Conservation (phyloP, 2,797 vertebrate species). For the Steatocranus sp. region DNA sequence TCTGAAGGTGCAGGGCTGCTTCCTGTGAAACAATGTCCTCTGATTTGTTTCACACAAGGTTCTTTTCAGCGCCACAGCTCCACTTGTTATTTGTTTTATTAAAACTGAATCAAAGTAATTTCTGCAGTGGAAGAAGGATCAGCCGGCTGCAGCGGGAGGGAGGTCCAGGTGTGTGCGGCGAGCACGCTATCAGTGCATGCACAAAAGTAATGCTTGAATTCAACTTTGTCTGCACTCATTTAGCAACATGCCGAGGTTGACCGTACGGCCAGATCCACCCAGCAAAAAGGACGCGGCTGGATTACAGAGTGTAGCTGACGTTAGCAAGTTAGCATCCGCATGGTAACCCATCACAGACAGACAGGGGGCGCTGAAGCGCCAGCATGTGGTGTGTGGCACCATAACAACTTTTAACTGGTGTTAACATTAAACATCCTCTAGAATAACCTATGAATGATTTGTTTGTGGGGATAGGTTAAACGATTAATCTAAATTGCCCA, state of each 20-base stretch:
- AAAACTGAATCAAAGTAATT: neutral
- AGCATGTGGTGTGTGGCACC: neutral
- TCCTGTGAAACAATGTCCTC: neutral
- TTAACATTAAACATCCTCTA: neutral
- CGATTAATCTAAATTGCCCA: neutral
- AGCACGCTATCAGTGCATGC: accelerated
- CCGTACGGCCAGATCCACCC: accelerated
- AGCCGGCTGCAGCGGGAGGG: neutral
- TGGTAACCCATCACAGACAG: neutral
- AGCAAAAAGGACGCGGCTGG: neutral
- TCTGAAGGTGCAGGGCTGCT: neutral
- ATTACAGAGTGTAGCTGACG: neutral
- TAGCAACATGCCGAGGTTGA: accelerated
- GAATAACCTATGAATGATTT: neutral
- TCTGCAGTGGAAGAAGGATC: neutral
- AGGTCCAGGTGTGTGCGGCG: neutral
- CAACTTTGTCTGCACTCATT: neutral
- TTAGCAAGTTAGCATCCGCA: neutral
- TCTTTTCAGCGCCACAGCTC: neutral
- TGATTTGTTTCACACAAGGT: neutral
- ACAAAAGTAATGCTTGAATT: accelerated
- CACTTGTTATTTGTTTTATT: neutral
- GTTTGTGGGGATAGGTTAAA: neutral
- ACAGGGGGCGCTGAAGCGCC: neutral
- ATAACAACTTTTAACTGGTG: neutral